Base-by-base conservation (phyloP, 1,140 invertebrate species). In the Aplysia californica region DNA sequence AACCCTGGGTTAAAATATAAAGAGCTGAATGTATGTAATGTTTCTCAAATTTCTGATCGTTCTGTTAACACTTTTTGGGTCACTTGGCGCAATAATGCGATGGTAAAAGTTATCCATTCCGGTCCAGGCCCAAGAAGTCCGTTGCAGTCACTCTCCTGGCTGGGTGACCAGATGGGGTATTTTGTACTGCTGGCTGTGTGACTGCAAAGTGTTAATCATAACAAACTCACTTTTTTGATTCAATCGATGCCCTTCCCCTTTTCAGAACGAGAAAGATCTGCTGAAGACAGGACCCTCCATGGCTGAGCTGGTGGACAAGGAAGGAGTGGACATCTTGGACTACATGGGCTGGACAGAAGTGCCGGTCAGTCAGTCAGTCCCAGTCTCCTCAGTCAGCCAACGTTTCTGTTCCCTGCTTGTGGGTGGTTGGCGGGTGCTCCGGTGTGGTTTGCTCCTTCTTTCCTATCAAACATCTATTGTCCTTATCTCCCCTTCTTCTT, bases 301-400 rank as follows among this genome's bases (percentile, higher is more conserved):
- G 26, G 38, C 39, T 29, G 84, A 86, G 15, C 75, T 86, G 35
- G 71, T 86, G 15, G 66, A 76, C 3, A 69, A 70, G n/a, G 84
- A 86, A 66, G 65, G 73, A 65, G 81, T 85, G 10, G 85, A 86
- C 61, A 61, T 77, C 39, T 79, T 86, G 6, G 23, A 68, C 26
- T 86, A 86, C 73, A 80, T 86, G 56, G 79, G 79, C 6, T 87
- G 85, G 84, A 76, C 80, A 26, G 73, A 61, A 58, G 70, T 35
- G 6, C 20, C 38, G 15, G 66, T 67, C 26, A 74, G 71, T 72
- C n/a, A n/a, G n/a, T n/a, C n/a, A n/a, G n/a, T n/a, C n/a, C n/a
- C n/a, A n/a, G n/a, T n/a, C n/a, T n/a, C n/a, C n/a, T n/a, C n/a
- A n/a, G n/a, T n/a, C n/a, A 20, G 26, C 6, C 10, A 61, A 23